Conservation (phyloP, 1,140 invertebrate species). For the Pseudobourletiella spinata region DNA sequence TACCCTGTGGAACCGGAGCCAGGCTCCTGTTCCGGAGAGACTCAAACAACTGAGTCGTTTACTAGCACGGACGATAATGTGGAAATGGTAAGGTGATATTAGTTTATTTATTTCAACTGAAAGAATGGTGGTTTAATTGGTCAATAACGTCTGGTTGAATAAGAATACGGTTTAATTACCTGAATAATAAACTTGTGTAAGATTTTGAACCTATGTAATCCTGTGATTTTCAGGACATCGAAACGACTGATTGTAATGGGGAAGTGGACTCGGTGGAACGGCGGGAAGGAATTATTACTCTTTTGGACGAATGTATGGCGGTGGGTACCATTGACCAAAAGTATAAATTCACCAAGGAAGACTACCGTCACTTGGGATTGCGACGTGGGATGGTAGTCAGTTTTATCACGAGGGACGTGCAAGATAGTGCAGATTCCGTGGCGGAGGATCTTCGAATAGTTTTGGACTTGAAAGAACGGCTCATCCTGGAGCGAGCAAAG, state of each 20-base stretch:
- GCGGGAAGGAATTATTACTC: slow-evolving; percentile 5
- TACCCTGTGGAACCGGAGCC: too few relatives aligned
- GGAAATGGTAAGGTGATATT: too few relatives aligned
- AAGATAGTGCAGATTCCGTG: not conserved
- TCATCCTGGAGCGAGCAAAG: not conserved
- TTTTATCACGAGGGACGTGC: not conserved
- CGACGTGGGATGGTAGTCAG: not conserved
- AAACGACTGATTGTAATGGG: not conserved
- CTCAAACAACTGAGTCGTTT: too few relatives aligned
- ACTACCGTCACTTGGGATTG: not conserved
- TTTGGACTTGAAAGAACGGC: not conserved
- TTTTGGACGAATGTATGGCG: slow-evolving; percentile 2
- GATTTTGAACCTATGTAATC: too few relatives aligned
- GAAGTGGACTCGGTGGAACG: not conserved
- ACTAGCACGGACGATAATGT: too few relatives aligned
- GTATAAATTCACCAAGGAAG: slow-evolving; percentile 7
- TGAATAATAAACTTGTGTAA: too few relatives aligned
- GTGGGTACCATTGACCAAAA: slow-evolving; percentile 18
- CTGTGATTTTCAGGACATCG: not conserved
- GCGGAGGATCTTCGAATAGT: not conserved
- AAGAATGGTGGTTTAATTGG: too few relatives aligned
- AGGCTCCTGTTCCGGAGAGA: too few relatives aligned
- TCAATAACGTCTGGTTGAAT: too few relatives aligned
- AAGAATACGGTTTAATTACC: too few relatives aligned
- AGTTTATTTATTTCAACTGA: too few relatives aligned